phyloP scores from a whole-genome alignment of 2,797 vertebrate species.

The Apogon hyalosoma region DNA sequence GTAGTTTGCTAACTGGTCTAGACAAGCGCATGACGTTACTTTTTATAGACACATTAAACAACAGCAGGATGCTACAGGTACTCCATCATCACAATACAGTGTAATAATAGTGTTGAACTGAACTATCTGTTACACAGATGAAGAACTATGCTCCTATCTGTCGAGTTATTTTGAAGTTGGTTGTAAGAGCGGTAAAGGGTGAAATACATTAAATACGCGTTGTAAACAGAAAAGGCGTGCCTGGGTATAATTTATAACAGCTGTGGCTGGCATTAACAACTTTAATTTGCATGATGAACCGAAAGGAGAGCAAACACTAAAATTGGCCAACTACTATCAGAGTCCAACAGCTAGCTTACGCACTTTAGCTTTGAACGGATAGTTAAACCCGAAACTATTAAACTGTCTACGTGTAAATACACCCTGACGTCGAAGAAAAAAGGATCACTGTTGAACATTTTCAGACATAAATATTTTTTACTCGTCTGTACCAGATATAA shows the following conservation, averaged over 20 bases:
- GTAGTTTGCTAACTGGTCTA: no score
- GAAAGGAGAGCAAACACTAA: conserved; percentile 30
- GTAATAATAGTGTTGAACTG: neutral
- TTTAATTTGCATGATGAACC: conserved; percentile 13
- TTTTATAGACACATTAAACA: neutral
- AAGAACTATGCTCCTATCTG: conserved; percentile 18
- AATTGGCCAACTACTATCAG: conserved; percentile 21
- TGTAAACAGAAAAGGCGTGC: neutral
- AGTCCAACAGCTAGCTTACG: conserved; percentile 44
- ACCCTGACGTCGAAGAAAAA: no score
- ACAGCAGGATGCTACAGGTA: neutral
- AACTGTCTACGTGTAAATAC: neutral
- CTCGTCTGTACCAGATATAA: neutral
- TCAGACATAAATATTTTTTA: accelerated
- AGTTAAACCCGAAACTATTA: conserved; percentile 27
- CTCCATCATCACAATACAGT: neutral
- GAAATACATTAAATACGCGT: neutral
- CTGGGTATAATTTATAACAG: neutral
- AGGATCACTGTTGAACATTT: accelerated
- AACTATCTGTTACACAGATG: conserved; percentile 15
- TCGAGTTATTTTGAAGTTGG: neutral
- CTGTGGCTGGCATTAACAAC: neutral
- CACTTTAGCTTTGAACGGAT: conserved; percentile 54
- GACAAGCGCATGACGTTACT: no score
- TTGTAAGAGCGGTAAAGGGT: neutral